Base-by-base conservation (phyloP, 1,140 invertebrate genomes). In the Campoletis sonorensis region DNA sequence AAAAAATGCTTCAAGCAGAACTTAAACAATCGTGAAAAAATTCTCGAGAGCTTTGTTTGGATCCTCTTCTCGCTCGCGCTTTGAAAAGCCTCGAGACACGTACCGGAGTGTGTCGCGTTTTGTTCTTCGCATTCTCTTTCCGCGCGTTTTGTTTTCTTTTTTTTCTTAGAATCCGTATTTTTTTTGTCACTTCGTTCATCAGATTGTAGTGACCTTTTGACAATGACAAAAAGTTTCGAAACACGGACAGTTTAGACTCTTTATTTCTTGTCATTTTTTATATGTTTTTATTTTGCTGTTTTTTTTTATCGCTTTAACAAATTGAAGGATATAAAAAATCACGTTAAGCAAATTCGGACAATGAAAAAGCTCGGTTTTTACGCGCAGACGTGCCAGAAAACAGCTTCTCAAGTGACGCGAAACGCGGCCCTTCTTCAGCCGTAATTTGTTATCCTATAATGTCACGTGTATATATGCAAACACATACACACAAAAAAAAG, bases 371-470 rank as follows among this genome's bases (percentile, higher is more conserved):
- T 54, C 4, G 49, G 49, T 10, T 54, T 15, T n/a, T 54, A 5
- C 10, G 4, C 2, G 13, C 18, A 54, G 49, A 54, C 49, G 15
- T n/a, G 49, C 18, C 4, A 54, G 18, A 54, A n/a, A 54, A n/a
- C 49, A 54, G 49, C 49, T 54, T n/a, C 49, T 54, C 49, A 13
- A 54, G 49, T 54, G 49, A 54, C 49, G 49, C 49, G 30, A 33
- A 7, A 33, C 2, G 15, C 10, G 49, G 13, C 13, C 15, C 18
- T 54, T 54, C 49, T 54, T n/a, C 4, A 54, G 49, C 49, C 3
- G 49, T 54, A 54, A 54, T 54, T 54, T 54, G 49, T 54, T 54
- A 54, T 54, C 49, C 49, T n/a, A n/a, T 54, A n/a, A 16, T 54
- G 18, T 16, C 49, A 2, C 49, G 10, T 54, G 18, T 54, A 54